phyloP scores from a whole-genome alignment of 1,140 invertebrate species.

The Oryctes rhinoceros region DNA sequence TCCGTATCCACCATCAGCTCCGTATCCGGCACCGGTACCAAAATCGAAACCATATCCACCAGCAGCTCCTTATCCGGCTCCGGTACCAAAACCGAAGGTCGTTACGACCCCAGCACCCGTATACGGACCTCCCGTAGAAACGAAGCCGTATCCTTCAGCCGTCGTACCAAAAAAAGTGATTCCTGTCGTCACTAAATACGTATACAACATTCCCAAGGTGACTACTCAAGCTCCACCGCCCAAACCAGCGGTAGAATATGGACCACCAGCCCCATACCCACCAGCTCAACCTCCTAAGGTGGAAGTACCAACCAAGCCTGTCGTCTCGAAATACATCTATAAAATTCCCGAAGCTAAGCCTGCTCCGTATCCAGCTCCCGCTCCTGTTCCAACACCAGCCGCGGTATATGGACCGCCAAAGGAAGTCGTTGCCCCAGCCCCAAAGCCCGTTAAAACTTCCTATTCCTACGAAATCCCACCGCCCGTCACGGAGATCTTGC shows the following conservation, averaged over 20 bases:
- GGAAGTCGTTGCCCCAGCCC: background rate
- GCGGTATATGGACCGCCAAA: background rate
- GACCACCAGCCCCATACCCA: too few relatives aligned
- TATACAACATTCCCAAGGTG: too few relatives aligned
- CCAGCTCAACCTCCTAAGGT: too few relatives aligned
- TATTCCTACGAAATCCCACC: background rate
- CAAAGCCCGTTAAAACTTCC: background rate
- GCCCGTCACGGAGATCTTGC: too few relatives aligned
- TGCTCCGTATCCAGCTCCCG: background rate
- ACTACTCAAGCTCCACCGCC: too few relatives aligned
- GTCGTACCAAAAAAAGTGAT: too few relatives aligned
- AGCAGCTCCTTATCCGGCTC: background rate
- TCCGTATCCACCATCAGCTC: background rate
- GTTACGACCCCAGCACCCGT: background rate
- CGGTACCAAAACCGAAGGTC: background rate
- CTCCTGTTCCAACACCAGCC: background rate
- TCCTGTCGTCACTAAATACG: too few relatives aligned
- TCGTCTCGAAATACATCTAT: background rate
- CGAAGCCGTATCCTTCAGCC: too few relatives aligned
- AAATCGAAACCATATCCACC: background rate
- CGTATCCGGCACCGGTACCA: background rate
- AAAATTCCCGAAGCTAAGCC: background rate
- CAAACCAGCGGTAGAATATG: too few relatives aligned
- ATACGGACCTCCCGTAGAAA: background rate
- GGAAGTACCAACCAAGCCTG: background rate